Conservation (phyloP, 2,797 vertebrate species). For the Leucoraja ocellata region DNA sequence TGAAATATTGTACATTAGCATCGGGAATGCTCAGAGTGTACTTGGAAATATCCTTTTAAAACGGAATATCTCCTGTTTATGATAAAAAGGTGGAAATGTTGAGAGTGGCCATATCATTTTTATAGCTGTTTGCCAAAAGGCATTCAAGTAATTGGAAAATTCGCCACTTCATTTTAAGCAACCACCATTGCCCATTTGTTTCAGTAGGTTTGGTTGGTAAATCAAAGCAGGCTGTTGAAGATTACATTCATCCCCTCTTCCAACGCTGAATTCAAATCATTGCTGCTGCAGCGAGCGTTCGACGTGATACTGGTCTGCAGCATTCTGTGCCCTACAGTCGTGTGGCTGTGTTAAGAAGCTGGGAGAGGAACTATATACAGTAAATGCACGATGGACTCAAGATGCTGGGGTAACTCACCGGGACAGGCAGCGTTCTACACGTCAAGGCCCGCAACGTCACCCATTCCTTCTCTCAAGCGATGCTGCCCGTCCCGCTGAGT, state of each 20-base stretch:
- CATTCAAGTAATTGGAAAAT: not conserved
- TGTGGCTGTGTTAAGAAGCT: not conserved
- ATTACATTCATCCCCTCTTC: too few species aligned
- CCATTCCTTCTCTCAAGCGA: too few species aligned
- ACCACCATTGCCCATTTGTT: not conserved
- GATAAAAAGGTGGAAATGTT: not conserved
- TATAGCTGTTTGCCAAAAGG: not conserved
- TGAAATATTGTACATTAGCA: constrained; percentile 29
- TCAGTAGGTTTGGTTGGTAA: not conserved
- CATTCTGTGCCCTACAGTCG: not conserved
- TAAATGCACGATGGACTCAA: too few species aligned
- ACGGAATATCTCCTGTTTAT: not conserved
- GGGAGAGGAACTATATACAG: not conserved
- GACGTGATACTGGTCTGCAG: too few species aligned
- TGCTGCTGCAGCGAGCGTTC: not conserved
- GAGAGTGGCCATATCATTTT: not conserved
- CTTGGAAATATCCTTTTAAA: not conserved
- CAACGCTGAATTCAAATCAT: not conserved
- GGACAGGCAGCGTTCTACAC: too few species aligned
- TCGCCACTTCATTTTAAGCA: not conserved
- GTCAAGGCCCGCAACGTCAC: too few species aligned
- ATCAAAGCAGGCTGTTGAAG: not conserved
- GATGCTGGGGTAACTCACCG: too few species aligned
- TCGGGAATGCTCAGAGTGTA: not conserved
- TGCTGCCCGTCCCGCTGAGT: too few species aligned